Percentiles rank a stretch among this genome's conserved stretches.
These are phyloP conservation scores for Acanthurus tractus DNA, from an alignment of 2,797 vertebrate species.

Conservation along the genomic window DNA sequence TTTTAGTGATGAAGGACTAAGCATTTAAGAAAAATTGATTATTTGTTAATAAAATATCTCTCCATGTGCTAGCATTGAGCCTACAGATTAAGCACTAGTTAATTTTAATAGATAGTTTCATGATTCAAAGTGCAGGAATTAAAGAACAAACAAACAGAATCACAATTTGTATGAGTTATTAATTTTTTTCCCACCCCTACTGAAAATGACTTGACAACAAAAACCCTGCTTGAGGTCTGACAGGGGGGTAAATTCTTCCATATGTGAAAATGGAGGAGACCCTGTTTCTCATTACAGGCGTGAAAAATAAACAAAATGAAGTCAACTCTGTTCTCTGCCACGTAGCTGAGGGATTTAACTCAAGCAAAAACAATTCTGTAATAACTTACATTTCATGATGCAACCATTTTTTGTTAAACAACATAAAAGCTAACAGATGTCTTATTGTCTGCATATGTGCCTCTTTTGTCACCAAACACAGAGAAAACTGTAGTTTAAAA, in stretches of 20 bases:
- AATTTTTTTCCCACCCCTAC: not conserved
- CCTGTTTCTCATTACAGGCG: conserved; percentile 60
- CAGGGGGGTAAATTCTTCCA: conserved; percentile 67
- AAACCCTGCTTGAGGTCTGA: conserved; percentile 50
- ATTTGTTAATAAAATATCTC: no score
- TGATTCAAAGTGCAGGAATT: no score
- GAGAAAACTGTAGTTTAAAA: conserved; percentile 23
- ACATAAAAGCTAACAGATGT: conserved; percentile 48
- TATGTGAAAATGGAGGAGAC: conserved; percentile 60
- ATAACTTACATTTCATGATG: conserved; percentile 17
- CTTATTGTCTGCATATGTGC: not conserved
- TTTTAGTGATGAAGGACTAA: not conserved
- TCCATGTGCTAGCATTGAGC: no score
- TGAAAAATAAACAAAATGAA: conserved; percentile 55
- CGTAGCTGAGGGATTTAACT: conserved; percentile 40
- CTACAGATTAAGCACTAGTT: no score
- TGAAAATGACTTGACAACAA: conserved; percentile 49
- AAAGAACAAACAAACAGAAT: no score
- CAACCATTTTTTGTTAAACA: conserved; percentile 28
- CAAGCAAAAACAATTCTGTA: conserved; percentile 25
- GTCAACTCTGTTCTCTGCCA: conserved; percentile 45
- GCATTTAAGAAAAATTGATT: no score
- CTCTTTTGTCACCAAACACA: conserved; percentile 27
- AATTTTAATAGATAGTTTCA: no score
- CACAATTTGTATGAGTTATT: no score